These are phyloP conservation scores for Austrolebias charrua DNA, from an alignment of 2,797 vertebrate genomes.

Conservation along the genomic window DNA sequence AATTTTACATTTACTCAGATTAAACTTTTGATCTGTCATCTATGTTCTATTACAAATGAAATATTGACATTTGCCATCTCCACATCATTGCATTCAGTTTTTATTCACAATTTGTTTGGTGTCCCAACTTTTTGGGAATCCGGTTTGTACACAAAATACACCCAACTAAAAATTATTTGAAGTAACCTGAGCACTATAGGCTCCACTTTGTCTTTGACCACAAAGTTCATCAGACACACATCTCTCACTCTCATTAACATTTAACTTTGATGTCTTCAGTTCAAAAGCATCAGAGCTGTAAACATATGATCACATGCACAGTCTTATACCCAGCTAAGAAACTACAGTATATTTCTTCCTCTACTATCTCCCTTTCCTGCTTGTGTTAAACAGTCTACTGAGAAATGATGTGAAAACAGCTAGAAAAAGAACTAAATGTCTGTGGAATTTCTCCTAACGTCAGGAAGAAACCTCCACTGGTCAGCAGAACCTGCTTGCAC, in stretches of 20 bases:
- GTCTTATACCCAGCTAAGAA: constrained; percentile 2
- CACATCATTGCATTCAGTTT: too few species aligned
- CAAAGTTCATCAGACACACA: background rate
- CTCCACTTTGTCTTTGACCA: background rate
- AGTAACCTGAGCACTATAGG: background rate
- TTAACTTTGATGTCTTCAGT: constrained; percentile 4
- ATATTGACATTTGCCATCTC: too few species aligned
- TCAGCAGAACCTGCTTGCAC: constrained; percentile 59
- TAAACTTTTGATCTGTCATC: too few species aligned
- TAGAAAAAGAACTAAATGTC: constrained; percentile 60
- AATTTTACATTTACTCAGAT: too few species aligned
- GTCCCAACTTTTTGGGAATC: too few species aligned
- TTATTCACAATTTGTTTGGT: too few species aligned
- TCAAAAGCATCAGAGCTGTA: constrained; percentile 3
- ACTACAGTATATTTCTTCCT: constrained; percentile 2
- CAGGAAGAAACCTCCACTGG: constrained; percentile 56
- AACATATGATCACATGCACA: constrained; percentile 10
- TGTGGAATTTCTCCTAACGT: constrained; percentile 66
- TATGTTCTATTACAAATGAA: too few species aligned
- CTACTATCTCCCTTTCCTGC: constrained; percentile 35
- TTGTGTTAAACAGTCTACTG: constrained; percentile 48
- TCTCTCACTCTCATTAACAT: background rate
- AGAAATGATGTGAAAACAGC: constrained; percentile 47
- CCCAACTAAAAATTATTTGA: background rate
- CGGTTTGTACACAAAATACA: background rate